phyloP scores from a whole-genome alignment of 35 echinoderm and acorn worm genomes.

The Holothuria glaberrima region DNA sequence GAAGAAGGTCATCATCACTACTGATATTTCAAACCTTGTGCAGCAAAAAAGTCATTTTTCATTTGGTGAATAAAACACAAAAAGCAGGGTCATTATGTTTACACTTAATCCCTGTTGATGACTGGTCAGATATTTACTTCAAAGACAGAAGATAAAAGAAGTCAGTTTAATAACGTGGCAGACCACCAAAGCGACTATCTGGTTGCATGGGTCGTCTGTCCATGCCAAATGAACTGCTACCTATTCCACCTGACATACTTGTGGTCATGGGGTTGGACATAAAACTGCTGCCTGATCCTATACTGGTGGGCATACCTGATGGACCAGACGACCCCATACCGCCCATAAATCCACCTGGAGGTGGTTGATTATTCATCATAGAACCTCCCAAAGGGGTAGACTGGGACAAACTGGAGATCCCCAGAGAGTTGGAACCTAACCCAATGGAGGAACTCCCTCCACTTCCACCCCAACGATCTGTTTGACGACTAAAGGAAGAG shows the following conservation, averaged over 20 bases:
- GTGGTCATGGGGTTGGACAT: slow-evolving; percentile 46
- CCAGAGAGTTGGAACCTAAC: not conserved
- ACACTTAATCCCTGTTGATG: not conserved
- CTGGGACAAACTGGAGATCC: slow-evolving; percentile 22
- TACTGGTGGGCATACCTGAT: slow-evolving; percentile 18
- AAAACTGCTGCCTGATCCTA: slow-evolving; percentile 38
- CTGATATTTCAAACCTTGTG: no score
- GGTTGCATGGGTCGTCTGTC: slow-evolving; percentile 43
- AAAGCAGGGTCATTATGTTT: not conserved
- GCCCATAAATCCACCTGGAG: slow-evolving; percentile 40
- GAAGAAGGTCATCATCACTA: no score
- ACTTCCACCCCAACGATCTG: slow-evolving; percentile 30
- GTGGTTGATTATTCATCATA: slow-evolving; percentile 9
- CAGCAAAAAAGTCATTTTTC: not conserved
- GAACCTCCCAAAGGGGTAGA: slow-evolving; percentile 17
- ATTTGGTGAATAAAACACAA: not conserved
- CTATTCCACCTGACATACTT: slow-evolving; percentile 41
- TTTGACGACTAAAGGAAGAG: slow-evolving; percentile 27
- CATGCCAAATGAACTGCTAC: slow-evolving; percentile 34
- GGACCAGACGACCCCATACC: slow-evolving; percentile 35
- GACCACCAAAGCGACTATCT: slow-evolving; percentile 29
- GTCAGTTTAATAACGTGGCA: slow-evolving; percentile 32
- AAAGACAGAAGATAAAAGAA: not conserved
- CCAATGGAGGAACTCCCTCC: slow-evolving; percentile 16
- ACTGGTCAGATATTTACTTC: not conserved